Evolutionary conservation across 2,113 vertebrate genomes (phyloP).

Genomic region (Urocynchramus pylzowi): DNA sequence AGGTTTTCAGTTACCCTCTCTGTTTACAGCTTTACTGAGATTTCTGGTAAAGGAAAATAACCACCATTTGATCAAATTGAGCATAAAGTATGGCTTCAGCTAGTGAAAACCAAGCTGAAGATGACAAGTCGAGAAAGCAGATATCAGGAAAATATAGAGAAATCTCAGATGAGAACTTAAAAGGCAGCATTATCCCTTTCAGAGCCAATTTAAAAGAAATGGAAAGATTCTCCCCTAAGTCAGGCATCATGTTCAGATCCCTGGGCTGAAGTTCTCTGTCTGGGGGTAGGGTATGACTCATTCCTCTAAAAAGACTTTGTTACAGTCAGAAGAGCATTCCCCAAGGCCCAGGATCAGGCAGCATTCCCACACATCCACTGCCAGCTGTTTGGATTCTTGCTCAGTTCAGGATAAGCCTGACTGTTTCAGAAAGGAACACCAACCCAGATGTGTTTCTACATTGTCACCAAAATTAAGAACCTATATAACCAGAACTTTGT

Average conservation of each 20-base stretch:
- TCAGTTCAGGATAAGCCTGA: background rate
- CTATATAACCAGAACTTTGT: background rate
- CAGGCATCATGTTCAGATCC: background rate
- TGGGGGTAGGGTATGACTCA: background rate
- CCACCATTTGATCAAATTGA: background rate
- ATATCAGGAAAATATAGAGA: background rate
- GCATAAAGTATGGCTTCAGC: background rate
- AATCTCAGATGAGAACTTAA: background rate
- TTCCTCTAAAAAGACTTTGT: background rate
- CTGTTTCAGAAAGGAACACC: background rate
- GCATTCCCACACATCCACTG: background rate
- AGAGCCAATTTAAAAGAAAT: background rate
- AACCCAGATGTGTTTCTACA: background rate
- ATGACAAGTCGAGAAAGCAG: background rate
- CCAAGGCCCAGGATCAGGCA: background rate
- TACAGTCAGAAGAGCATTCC: background rate
- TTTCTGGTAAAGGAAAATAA: background rate
- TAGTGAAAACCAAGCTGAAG: background rate
- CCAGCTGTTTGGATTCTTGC: background rate
- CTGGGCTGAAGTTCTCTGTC: background rate
- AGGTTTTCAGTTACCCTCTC: background rate
- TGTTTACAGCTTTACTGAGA: background rate
- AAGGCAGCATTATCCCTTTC: background rate
- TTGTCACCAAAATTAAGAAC: background rate
- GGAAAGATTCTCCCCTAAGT: background rate